Conservation (phyloP, 2,797 vertebrate genomes). For the Myotis myotis region DNA sequence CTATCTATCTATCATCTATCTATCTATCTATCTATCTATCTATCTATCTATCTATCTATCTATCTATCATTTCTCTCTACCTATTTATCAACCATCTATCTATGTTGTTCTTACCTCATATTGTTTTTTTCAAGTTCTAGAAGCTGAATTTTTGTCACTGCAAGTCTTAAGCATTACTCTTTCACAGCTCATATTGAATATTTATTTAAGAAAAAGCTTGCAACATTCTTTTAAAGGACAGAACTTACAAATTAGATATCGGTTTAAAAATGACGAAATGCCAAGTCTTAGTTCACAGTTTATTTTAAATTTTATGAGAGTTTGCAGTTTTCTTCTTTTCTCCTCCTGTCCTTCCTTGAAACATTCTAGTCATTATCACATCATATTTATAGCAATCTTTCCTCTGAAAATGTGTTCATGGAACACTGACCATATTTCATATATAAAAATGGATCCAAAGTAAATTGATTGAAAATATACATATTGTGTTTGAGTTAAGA, state of each 20-base stretch:
- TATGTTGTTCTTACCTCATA: not conserved
- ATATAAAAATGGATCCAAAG: conserved; percentile 79
- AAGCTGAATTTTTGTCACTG: conserved; percentile 46
- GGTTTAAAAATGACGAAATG: conserved; percentile 78
- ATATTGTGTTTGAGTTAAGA: conserved; percentile 77
- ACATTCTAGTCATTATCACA: conserved; percentile 80
- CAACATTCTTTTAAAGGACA: conserved; percentile 74
- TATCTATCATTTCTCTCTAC: no score
- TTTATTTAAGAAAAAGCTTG: conserved; percentile 74
- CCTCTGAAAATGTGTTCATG: conserved; percentile 79
- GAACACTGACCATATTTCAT: conserved; percentile 80
- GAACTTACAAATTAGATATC: conserved; percentile 77
- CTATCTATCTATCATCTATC: not conserved
- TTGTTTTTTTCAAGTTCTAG: conserved; percentile 26
- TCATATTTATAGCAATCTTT: conserved; percentile 79
- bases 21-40: not conserved
- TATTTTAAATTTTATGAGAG: conserved; percentile 80
- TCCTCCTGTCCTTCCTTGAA: conserved; percentile 79
- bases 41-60: no score
- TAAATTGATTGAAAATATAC: conserved; percentile 81
- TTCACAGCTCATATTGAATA: conserved; percentile 64
- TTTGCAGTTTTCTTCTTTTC: conserved; percentile 79
- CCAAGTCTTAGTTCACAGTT: conserved; percentile 81
- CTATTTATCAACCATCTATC: not conserved
- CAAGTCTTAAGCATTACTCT: conserved; percentile 53